Evolutionary conservation across 2,113 vertebrate species (phyloP).

Genomic region (Microcebus jonahi): DNA sequence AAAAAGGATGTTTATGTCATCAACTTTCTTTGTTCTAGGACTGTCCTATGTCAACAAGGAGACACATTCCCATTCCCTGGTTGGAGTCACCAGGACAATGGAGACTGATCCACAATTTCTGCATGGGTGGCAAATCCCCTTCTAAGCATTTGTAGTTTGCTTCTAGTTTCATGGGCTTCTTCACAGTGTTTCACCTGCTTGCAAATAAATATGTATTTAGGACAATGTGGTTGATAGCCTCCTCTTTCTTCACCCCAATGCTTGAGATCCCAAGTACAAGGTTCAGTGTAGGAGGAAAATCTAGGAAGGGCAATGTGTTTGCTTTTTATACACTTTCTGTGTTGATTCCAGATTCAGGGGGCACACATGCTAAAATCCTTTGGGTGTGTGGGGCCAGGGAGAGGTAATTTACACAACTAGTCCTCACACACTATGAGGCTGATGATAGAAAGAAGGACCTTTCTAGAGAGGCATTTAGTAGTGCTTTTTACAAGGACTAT

Average conservation of each 20-base stretch:
- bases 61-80: constrained; percentile 30
- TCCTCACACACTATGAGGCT: background rate
- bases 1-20: constrained; percentile 85
- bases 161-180: background rate
- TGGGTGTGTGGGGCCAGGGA: background rate
- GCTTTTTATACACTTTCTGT: background rate
- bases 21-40: constrained; percentile 78
- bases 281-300: background rate
- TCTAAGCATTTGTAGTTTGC: background rate
- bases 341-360: background rate
- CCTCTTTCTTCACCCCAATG: background rate
- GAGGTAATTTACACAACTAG: background rate
- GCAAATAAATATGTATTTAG: background rate
- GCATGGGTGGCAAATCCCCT: background rate
- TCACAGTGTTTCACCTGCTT: background rate
- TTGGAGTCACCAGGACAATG: constrained; percentile 52
- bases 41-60: constrained; percentile 1
- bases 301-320: background rate
- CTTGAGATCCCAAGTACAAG: background rate
- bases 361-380: background rate
- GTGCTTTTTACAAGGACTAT: background rate
- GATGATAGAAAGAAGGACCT: background rate
- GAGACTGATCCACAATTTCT: background rate
- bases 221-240: background rate
- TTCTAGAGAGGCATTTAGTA: background rate